Evolutionary conservation across 2,888 invertebrate species (phyloP).

Genomic region (Phoronis australis): DNA sequence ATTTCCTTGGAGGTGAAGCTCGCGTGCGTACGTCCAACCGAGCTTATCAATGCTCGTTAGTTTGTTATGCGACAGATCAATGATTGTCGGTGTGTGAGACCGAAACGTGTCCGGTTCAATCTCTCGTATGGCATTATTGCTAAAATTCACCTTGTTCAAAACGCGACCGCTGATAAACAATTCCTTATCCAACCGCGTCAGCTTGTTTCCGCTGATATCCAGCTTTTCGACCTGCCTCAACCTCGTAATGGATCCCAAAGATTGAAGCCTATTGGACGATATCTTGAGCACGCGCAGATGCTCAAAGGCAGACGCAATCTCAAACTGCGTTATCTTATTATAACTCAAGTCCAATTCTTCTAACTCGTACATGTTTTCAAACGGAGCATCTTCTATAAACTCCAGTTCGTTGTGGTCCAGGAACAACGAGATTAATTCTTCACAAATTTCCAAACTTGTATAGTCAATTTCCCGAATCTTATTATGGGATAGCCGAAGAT

Average conservation of each 20-base stretch:
- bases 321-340: slow-evolving; percentile 10
- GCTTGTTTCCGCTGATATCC: slow-evolving; percentile 27
- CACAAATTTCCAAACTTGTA: slow-evolving; percentile 15
- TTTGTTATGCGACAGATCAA: slow-evolving; percentile 38
- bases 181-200: slow-evolving; percentile 22
- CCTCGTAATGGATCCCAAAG: slow-evolving; percentile 10
- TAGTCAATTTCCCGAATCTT: slow-evolving; percentile 16
- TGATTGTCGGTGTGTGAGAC: slow-evolving; percentile 23
- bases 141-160: slow-evolving; percentile 30
- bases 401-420: slow-evolving; percentile 24
- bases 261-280: slow-evolving; percentile 15
- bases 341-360: slow-evolving; percentile 9
- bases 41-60: slow-evolving; percentile 24
- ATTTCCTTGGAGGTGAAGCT: neutral
- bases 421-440: slow-evolving; percentile 20
- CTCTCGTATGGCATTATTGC: slow-evolving; percentile 28
- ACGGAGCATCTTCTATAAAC: slow-evolving; percentile 8
- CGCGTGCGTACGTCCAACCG: slow-evolving; percentile 29
- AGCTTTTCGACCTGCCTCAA: slow-evolving; percentile 16
- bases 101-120: slow-evolving; percentile 31
- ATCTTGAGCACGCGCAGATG: slow-evolving; percentile 13
- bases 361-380: slow-evolving; percentile 13
- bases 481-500: slow-evolving; percentile 22
- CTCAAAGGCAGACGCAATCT: slow-evolving; percentile 14
- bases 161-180: slow-evolving; percentile 26